Base-by-base conservation (phyloP, 2,888 invertebrate genomes). In the Creontiades dilutus region DNA sequence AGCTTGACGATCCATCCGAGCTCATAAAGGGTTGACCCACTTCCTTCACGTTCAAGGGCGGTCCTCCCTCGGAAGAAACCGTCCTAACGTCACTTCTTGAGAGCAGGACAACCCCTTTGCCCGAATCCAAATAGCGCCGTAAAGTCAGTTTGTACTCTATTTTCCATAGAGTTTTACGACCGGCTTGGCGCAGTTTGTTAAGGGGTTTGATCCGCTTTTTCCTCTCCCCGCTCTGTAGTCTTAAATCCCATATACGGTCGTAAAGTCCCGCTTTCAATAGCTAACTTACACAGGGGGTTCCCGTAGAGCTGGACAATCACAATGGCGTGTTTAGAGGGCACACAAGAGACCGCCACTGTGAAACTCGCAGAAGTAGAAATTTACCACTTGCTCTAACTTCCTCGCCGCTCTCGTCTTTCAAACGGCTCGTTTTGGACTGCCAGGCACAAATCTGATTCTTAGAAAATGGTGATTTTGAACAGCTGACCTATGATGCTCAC, bases 91-190 rank as follows among this genome's bases (percentile, higher is more conserved):
- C 37, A 37, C 37, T 37, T 57, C 57, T 57, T 16, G 57, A 0
- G 7, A n/a, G 57, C 5, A 57, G 57, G 57, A n/a, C 57, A n/a
- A 37, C 37, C 57, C 55, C 57, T n/a, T 57, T 7, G 16, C 13
- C 27, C 23, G 28, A 76, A 76, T 76, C 27, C 28, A 14, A 37
- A 76, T 27, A 76, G 76, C 28, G 16, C 16, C 76, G 27, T 76
- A 76, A 76, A 76, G 76, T 76, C 37, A 27, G 76, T 76, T 76
- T 27, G 76, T 19, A 76, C 27, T 76, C 76, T 37, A 27, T 76
- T 76, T 76, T 76, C 76, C 76, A 37, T 76, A 37, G 37, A 37
- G 37, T 76, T 76, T 76, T 76, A 76, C 37, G 76, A 76, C 23
- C 23, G 76, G 27, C 76, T 27, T 76, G 28, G 27, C 14, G 76